Percentiles rank a stretch among this genome's conserved stretches.
These are phyloP conservation scores for Zaprionus taronus DNA, from an alignment of 1,140 invertebrate species.

Conservation along the genomic window DNA sequence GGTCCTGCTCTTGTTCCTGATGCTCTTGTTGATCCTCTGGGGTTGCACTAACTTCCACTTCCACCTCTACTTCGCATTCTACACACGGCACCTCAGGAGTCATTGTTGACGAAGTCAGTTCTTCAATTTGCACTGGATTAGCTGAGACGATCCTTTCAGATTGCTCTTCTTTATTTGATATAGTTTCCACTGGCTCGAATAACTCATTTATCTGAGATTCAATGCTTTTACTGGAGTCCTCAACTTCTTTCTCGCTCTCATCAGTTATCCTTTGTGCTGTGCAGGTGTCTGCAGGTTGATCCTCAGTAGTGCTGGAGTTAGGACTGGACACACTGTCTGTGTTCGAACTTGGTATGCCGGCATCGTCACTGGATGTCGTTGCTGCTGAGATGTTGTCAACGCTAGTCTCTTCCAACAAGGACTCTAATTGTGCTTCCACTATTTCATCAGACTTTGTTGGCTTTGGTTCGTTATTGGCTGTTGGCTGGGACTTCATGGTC, in stretches of 20 bases:
- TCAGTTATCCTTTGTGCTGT: background rate
- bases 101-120: constrained; percentile 41
- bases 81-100: constrained; percentile 17
- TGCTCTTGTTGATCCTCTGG: background rate
- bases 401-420: background rate
- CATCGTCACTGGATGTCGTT: background rate
- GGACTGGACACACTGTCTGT: background rate
- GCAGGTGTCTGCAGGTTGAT: background rate
- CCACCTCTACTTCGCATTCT: constrained; percentile 10
- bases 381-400: background rate
- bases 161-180: constrained; percentile 3
- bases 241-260: background rate
- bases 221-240: background rate
- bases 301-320: background rate
- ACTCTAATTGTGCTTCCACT: background rate
- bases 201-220: background rate
- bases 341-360: background rate
- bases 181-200: background rate
- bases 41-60: background rate
- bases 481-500: background rate
- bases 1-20: background rate
- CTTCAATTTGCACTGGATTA: constrained; percentile 47
- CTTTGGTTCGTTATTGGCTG: background rate
- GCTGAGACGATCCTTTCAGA: background rate
- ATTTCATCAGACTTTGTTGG: background rate